Evolutionary conservation across 1,140 invertebrate genomes (phyloP).

Genomic region (Formica exsecta): DNA sequence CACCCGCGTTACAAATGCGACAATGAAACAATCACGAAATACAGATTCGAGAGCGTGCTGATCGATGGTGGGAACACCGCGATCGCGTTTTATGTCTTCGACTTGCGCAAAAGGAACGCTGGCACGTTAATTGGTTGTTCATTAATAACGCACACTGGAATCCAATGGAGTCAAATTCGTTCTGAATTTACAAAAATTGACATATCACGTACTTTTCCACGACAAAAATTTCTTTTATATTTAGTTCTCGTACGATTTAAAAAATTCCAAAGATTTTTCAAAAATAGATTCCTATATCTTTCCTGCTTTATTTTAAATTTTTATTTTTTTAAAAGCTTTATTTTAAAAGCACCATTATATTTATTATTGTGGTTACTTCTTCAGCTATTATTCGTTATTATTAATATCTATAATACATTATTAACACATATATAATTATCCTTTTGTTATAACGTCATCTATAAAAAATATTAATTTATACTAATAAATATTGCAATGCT

Average conservation of each 20-base stretch:
- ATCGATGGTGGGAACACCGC: conserved; percentile 47
- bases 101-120: conserved; percentile 23
- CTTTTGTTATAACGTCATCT: neutral
- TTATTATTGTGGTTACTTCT: neutral
- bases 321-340: no score
- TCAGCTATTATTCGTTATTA: neutral
- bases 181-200: neutral
- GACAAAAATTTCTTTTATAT: neutral
- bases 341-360: neutral
- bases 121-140: conserved; percentile 35
- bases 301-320: neutral
- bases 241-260: no score
- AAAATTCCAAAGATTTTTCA: no score
- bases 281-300: neutral
- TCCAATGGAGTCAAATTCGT: neutral
- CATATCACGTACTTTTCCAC: neutral
- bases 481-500: neutral
- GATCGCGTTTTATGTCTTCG: conserved; percentile 41
- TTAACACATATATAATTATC: neutral
- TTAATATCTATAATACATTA: no score
- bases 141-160: neutral
- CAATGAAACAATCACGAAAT: conserved; percentile 61
- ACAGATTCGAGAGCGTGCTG: conserved; percentile 37
- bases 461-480: neutral
- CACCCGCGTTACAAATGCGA: conserved; percentile 55